Evolutionary conservation across 2,113 vertebrate species (phyloP).

Genomic region (cat (Felis catus)): DNA sequence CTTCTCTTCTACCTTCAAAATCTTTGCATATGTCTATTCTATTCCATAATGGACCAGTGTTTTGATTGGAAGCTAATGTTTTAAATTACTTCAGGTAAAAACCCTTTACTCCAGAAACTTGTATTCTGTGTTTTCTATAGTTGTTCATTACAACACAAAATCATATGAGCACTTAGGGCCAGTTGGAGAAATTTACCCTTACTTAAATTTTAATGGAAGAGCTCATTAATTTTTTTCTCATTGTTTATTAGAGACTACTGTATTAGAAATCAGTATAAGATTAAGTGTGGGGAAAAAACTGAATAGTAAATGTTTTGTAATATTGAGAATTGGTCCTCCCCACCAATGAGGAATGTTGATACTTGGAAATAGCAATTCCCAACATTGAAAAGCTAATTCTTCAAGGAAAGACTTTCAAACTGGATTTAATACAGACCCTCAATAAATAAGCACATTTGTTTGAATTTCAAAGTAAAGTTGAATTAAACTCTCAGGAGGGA

Average conservation of each 20-base stretch:
- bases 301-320: neutral
- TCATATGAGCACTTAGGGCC: neutral
- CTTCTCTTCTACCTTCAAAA: neutral
- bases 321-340: neutral
- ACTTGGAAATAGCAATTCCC: neutral
- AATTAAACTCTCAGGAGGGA: neutral
- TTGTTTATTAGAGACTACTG: neutral
- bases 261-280: neutral
- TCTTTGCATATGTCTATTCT: neutral
- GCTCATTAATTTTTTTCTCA: neutral
- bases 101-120: neutral
- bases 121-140: fast-evolving
- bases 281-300: neutral
- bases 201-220: neutral
- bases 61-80: neutral
- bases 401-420: neutral
- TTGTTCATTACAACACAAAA: neutral
- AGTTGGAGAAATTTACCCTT: neutral
- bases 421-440: neutral
- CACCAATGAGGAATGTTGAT: neutral
- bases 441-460: neutral
- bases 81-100: neutral
- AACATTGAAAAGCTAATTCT: neutral
- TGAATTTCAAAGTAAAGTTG: constrained; percentile 18
- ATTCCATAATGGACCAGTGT: neutral